These are phyloP conservation scores for Melieria crassipennis DNA, from an alignment of 2,888 invertebrate genomes.

Conservation along the genomic window DNA sequence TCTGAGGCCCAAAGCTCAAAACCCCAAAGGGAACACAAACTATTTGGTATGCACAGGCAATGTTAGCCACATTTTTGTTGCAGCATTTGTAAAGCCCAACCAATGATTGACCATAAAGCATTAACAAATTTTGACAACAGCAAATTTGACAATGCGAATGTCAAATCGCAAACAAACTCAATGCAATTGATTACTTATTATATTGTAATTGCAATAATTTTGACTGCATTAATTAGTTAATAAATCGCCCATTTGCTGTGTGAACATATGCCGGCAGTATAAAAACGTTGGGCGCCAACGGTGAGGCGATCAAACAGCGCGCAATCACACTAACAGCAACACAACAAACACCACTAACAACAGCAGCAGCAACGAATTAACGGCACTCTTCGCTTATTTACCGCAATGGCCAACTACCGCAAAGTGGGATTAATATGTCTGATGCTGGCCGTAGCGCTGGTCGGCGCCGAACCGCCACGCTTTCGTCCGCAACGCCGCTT, in stretches of 20 bases:
- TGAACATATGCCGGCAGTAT: conserved; percentile 25
- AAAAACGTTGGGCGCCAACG: conserved; percentile 45
- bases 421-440: conserved; percentile 37
- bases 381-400: too few species aligned
- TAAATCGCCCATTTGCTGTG: too few species aligned
- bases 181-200: too few species aligned
- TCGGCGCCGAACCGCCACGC: conserved; percentile 40
- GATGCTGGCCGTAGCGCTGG: conserved; percentile 34
- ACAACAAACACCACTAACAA: conserved; percentile 24
- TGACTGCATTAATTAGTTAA: too few species aligned
- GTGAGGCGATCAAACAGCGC: conserved; percentile 35
- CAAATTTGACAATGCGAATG: conserved; percentile 24
- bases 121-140: too few species aligned
- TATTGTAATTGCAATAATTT: too few species aligned
- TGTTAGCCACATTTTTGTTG: too few species aligned
- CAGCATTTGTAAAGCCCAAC: too few species aligned
- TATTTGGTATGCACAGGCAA: too few species aligned
- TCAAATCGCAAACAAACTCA: background rate
- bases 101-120: too few species aligned
- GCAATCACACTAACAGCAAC: background rate
- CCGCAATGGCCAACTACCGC: conserved; percentile 29
- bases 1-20: too few species aligned
- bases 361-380: conserved; percentile 22
- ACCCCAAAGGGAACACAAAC: too few species aligned
- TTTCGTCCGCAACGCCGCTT: conserved; percentile 41